phyloP scores from a whole-genome alignment of 2,888 invertebrate species.

The Morinoia aosen region DNA sequence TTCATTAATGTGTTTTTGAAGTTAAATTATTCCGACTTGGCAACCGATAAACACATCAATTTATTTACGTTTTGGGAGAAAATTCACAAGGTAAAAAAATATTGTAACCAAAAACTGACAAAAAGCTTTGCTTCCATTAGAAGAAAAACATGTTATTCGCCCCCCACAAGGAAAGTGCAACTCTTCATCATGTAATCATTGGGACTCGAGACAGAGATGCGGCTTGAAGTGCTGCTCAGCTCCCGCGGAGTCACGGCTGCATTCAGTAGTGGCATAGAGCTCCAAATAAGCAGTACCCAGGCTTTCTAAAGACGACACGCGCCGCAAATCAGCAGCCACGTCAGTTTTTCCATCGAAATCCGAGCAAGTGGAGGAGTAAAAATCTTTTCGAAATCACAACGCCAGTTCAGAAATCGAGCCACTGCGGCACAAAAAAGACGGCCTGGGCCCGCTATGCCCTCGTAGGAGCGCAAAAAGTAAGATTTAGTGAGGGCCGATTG shows the following conservation, averaged over 20 bases:
- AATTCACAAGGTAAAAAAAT: neutral
- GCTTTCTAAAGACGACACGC: neutral
- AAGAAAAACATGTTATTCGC: neutral
- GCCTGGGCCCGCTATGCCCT: neutral
- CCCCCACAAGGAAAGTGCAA: neutral
- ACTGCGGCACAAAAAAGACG: neutral
- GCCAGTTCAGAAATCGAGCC: neutral
- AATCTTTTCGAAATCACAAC: neutral
- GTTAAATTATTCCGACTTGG: too few species aligned
- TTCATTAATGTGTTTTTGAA: too few species aligned
- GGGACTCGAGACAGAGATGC: neutral
- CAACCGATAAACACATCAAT: too few species aligned
- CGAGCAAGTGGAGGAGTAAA: neutral
- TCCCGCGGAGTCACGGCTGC: neutral
- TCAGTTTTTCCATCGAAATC: neutral
- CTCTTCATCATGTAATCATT: neutral
- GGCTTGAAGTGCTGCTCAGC: neutral
- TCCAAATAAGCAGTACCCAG: neutral
- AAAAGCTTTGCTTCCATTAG: neutral
- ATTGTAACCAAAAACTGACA: neutral
- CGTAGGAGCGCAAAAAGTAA: neutral
- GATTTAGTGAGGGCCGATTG: constrained; percentile 12
- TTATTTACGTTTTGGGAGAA: too few species aligned
- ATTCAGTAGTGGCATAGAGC: neutral
- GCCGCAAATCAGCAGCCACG: neutral